Base-by-base conservation (phyloP, 2,888 invertebrate species). In the Pocota personata region DNA sequence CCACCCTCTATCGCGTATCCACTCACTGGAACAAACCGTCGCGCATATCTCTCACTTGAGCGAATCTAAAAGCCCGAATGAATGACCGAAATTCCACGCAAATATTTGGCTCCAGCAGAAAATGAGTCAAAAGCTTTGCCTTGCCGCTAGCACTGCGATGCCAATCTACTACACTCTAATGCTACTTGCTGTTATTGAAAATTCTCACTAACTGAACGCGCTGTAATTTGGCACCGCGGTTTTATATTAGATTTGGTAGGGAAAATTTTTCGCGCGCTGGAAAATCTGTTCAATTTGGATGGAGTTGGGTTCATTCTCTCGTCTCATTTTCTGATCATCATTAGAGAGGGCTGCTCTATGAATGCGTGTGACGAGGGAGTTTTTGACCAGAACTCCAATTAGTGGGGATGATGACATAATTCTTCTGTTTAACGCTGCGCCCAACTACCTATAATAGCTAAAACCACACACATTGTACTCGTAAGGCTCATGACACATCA, bases 171-270 rank as follows among this genome's bases (percentile, higher is more conserved):
- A n/a, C 32, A 32, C 30, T n/a, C 48, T 46, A 30, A 64, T n/a
- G 71, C 84, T 55, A 82, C 86, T 72, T 80, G 76, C 19, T 76
- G 52, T 77, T 71, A 82, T 72, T 52, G 82, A 76, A 86, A 82
- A 62, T 77, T 82, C 72, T 69, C 71, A 37, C 72, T 52, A 73
- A 86, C 86, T 86, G 82, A 86, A 77, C 76, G 37, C 60, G 67
- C 40, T 55, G 35, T 62, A 62, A 77, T 82, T 72, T 72, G 62
- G 55, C 52, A 48, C 55, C 24, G 40, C 19, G 72, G 86, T 77
- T 86, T 86, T 86, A 86, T 86, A 86, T 86, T 82, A 86, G 76
- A 77, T 77, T 72, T 32, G 32, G 72, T 30, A 24, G 72, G 66
- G 46, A 67, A 66, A 58, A 21, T 30, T 66, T 57, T 37, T 12